phyloP scores from a whole-genome alignment of 2,888 invertebrate genomes.

The Drosophila atripex region DNA sequence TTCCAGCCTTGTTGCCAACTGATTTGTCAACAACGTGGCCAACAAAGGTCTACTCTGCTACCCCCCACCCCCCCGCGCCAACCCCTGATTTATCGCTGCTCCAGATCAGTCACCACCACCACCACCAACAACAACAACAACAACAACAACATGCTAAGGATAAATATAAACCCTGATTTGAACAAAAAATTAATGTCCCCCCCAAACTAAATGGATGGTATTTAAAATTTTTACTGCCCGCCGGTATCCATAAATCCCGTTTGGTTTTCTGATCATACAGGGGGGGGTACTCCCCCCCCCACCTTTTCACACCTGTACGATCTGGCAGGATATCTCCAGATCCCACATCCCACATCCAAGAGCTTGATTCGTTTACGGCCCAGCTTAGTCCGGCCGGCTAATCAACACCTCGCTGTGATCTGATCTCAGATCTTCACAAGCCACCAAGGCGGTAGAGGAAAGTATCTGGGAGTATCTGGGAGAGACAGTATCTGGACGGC shows the following conservation, averaged over 20 bases:
- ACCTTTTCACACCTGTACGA: conserved; percentile 26
- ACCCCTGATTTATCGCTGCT: conserved; percentile 68
- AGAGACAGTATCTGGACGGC: too few relatives aligned
- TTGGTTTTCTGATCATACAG: neutral
- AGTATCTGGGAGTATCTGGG: too few relatives aligned
- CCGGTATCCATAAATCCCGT: conserved; percentile 65
- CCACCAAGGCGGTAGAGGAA: too few relatives aligned
- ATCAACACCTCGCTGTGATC: conserved; percentile 63
- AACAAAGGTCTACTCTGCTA: conserved; percentile 69
- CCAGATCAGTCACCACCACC: conserved; percentile 65
- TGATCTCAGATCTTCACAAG: neutral
- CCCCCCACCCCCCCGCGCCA: neutral
- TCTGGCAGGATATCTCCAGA: neutral
- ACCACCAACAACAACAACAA: conserved; percentile 43
- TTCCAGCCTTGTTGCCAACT: conserved; percentile 54
- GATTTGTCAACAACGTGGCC: conserved; percentile 73
- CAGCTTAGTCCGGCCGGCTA: conserved; percentile 52
- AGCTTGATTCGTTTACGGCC: conserved; percentile 13
- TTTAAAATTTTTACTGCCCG: conserved; percentile 73
- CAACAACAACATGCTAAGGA: conserved; percentile 36
- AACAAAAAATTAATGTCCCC: conserved; percentile 60
- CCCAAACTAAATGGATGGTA: conserved; percentile 72
- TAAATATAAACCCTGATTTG: conserved; percentile 48
- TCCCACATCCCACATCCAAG: too few relatives aligned
- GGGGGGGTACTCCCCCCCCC: conserved; percentile 1